A percentile compares a stretch with the other conserved stretches of the same genome.
phyloP scores from a whole-genome alignment of 1,140 invertebrate species.

The Parasteatoda tepidariorum region DNA sequence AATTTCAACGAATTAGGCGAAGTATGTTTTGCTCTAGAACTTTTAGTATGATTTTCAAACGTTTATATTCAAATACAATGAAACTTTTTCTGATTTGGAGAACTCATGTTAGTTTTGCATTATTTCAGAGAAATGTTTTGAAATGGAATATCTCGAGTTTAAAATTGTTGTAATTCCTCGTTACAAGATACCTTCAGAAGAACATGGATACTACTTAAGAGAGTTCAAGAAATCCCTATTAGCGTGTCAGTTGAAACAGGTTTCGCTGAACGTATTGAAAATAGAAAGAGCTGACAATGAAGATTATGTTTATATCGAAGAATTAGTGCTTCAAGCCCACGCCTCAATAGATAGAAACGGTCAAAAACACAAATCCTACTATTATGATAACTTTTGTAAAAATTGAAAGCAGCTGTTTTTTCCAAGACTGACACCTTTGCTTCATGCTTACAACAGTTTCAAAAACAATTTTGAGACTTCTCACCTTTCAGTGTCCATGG shows the following conservation, averaged over 20 bases:
- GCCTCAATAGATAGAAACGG: neutral
- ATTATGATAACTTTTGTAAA: neutral
- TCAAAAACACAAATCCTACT: neutral
- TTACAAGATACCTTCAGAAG: neutral
- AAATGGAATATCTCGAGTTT: neutral
- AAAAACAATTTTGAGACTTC: neutral
- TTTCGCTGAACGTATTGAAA: neutral
- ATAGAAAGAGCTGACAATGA: neutral
- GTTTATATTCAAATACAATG: too few species aligned
- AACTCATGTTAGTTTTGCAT: too few species aligned
- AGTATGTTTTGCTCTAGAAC: too few species aligned
- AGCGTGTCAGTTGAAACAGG: neutral
- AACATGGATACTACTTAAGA: neutral
- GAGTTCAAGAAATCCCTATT: neutral
- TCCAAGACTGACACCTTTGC: too few species aligned
- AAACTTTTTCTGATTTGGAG: too few species aligned
- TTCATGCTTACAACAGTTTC: neutral
- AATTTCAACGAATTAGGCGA: too few species aligned
- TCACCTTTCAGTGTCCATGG: neutral
- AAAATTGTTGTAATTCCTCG: neutral
- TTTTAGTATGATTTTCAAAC: too few species aligned
- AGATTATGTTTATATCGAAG: slow-evolving; percentile 8
- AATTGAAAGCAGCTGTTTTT: neutral
- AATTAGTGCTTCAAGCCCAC: neutral
- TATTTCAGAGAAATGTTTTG: too few species aligned